These are phyloP conservation scores for Papio anubis DNA, from an alignment of 2,113 vertebrate species.

Conservation along the genomic window DNA sequence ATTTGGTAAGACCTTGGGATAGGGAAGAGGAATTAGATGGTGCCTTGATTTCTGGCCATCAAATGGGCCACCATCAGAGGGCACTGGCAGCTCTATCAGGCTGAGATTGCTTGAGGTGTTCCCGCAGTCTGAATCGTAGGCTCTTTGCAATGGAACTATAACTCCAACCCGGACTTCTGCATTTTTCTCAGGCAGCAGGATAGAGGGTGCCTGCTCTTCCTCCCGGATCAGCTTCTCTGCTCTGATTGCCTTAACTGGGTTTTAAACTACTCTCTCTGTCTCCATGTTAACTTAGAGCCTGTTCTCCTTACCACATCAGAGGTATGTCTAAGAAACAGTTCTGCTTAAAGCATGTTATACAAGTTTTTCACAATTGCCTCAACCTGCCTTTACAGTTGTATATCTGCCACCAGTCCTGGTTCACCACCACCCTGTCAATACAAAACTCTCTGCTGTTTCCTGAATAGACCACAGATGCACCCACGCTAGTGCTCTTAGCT, in stretches of 20 bases:
- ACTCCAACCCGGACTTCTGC: neutral
- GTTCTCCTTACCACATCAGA: neutral
- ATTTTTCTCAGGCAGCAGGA: neutral
- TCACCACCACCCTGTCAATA: neutral
- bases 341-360: neutral
- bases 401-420: neutral
- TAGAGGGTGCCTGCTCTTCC: neutral
- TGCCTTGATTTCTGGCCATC: neutral
- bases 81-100: neutral
- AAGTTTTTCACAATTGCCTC: neutral
- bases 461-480: neutral
- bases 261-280: neutral
- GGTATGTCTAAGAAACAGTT: neutral
- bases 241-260: neutral
- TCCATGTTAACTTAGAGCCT: neutral
- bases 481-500: neutral
- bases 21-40: neutral
- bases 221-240: neutral
- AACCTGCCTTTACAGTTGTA: neutral
- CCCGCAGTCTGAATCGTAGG: neutral
- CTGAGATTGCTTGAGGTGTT: neutral
- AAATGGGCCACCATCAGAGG: conserved; percentile 22
- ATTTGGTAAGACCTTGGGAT: rapidly evolving
- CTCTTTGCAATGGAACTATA: neutral
- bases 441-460: neutral